phyloP scores from a whole-genome alignment of 2,113 vertebrate species.

The Microcebus tavaratra region DNA sequence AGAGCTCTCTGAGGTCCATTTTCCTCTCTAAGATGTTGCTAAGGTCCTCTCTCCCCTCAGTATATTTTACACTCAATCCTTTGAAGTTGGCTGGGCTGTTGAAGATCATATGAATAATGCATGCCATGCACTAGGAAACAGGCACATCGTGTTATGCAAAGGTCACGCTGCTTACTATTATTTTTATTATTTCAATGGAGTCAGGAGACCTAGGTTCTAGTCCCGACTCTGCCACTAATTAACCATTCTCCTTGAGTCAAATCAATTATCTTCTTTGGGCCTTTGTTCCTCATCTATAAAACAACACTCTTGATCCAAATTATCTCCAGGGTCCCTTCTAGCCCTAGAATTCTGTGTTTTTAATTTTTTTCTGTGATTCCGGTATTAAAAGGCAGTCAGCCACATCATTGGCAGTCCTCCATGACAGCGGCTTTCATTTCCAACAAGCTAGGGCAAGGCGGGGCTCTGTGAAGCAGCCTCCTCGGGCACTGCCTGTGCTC shows the following conservation, averaged over 20 bases:
- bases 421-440: neutral
- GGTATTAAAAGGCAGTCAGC: conserved; percentile 63
- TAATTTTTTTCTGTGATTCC: conserved; percentile 65
- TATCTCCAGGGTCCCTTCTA: conserved; percentile 25
- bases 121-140: neutral
- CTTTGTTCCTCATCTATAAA: conserved; percentile 61
- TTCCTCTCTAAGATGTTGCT: neutral
- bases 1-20: neutral
- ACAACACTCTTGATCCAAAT: conserved; percentile 48
- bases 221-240: conserved; percentile 41
- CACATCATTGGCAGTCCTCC: neutral
- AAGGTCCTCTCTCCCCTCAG: neutral
- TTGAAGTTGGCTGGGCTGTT: conserved; percentile 6
- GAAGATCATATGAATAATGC: conserved; percentile 54
- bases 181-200: conserved; percentile 29
- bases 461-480: neutral
- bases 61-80: neutral
- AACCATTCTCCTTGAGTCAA: conserved; percentile 46
- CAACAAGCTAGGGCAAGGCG: neutral
- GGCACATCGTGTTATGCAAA: neutral
- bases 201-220: conserved; percentile 38
- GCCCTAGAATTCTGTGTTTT: conserved; percentile 48
- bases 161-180: neutral
- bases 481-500: neutral
- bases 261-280: conserved; percentile 31